Evolutionary conservation across 2,797 vertebrate genomes (phyloP), one percentile per base, ranked within the genome.

Genomic region (Agapornis canus): DNA sequence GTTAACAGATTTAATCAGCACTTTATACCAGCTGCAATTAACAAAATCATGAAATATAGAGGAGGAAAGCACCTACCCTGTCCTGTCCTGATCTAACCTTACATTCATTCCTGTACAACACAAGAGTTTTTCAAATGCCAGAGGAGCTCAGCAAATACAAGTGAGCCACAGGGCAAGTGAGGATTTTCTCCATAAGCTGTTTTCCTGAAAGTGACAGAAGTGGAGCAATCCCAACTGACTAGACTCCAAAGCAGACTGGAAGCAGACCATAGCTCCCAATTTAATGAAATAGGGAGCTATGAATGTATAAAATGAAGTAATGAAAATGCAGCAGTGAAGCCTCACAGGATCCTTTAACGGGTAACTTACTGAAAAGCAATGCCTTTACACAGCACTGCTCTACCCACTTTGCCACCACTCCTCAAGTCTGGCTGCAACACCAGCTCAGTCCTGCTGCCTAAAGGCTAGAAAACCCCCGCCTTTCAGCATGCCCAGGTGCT

Each of bases 1-100:
- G 17, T 66, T 93, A 86, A 87, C 35, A 75, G 52, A 61, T 69
- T 49, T 87, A 66, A 75, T 81, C 47, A 75, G 54, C 87, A 81
- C 16, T 82, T 73, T 77, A 56, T 60, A 82, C 15, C 5, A 48
- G 10, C 14, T 92, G 37, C n/a, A 66, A n/a, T 42, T 88, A 88
- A 72, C 25, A 73, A 48, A 83, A 76, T 76, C 6, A 66, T 52
- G 79, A 69, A 91, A 88, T 70, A 57, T 68, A 49, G 22, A 83
- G 42, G 70, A 73, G n/a, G 9, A 82, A 86, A 90, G 63, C 6
- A 29, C 51, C 68, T 64, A 2, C 52, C 14, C 14, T 60, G 6
- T 73, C 27, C 21, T 63, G 13, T 66, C 31, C 27, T 70, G 25
- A 51, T 73, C n/a, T 84, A 92, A 72, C 49, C 40, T 52, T 23